Base-by-base conservation (phyloP, 2,888 invertebrate genomes). In the Drosophila paramelanica region DNA sequence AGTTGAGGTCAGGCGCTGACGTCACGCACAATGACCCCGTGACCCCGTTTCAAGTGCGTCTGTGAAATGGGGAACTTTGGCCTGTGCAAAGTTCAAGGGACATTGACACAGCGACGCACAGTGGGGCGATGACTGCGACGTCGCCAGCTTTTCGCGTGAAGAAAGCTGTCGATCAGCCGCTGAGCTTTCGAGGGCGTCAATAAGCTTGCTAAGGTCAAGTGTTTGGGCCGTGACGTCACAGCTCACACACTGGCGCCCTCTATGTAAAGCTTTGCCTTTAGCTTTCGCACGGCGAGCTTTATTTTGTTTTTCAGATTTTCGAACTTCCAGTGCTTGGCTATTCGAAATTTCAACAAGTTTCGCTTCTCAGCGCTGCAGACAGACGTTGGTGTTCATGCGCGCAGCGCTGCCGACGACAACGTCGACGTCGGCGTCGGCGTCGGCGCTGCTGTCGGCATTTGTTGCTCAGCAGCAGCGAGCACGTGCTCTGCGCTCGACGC, bases 331-430 rank as follows among this genome's bases (percentile, higher is more conserved):
- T 62, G 71, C 67, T 81, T 60, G 41, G 49, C 36, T 58, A 61
- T 84, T 87, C 81, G 87, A 80, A 73, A 77, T 83, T 83, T 83
- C 88, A 88, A 84, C 85, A 88, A 79, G 81, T 79, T 79, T 79
- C 49, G 58, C 36, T n/a, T 45, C 43, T 41, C 25, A 27, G 17
- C 45, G 59, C 65, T 71, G 71, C 74, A 67, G 67, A 23, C 71
- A 55, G 17, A 14, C 58, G 14, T 11, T 31, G n/a, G n/a, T 8
- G 27, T 27, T 27, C 27, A 27, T 27, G 8, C 8, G 31, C 31
- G 31, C 33, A 33, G 27, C 43, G 59, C 65, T 71, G 70, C 71
- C 64, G 67, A 23, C 70, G 55, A 8, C 42, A 1, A 5, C 31
- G 46, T 14, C 23, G 39, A 39, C 72, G 33, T 10, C 38, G 7